A percentile compares a stretch with the other conserved stretches of the same genome.
These are phyloP conservation scores for Chironomus striatipennis DNA, from an alignment of 1,140 invertebrate species.

Conservation along the genomic window DNA sequence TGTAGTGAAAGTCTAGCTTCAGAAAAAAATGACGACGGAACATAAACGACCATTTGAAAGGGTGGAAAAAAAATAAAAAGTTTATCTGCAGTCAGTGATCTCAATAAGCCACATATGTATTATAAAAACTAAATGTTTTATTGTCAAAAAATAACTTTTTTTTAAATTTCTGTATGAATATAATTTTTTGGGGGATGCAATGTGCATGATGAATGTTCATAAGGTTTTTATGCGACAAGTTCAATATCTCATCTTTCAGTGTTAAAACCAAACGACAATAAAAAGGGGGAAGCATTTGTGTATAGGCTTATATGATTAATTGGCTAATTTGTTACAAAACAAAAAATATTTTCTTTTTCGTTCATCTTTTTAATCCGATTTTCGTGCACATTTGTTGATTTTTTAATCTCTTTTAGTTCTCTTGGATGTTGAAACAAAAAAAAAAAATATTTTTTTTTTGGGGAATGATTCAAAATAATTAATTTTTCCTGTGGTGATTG, in stretches of 20 bases:
- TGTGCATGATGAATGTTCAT: neutral
- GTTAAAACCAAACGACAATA: neutral
- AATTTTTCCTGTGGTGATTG: neutral
- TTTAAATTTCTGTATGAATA: too few species aligned
- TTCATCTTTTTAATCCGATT: neutral
- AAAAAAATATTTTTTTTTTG: too few species aligned
- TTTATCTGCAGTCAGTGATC: too few species aligned
- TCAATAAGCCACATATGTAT: too few species aligned
- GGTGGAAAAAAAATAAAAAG: too few species aligned
- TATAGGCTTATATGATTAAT: slow-evolving; percentile 8
- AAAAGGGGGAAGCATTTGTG: neutral
- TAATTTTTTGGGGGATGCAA: neutral
- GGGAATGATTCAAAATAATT: neutral
- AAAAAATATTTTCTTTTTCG: neutral
- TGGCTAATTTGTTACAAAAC: slow-evolving; percentile 14
- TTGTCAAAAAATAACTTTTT: too few species aligned
- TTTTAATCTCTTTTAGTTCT: neutral
- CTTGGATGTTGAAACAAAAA: too few species aligned
- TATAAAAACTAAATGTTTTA: too few species aligned
- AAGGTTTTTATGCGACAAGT: neutral
- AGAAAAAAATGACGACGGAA: too few species aligned
- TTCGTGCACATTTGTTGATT: slow-evolving; percentile 12
- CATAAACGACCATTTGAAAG: too few species aligned
- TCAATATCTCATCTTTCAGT: neutral
- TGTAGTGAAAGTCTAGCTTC: too few species aligned